A percentile compares a stretch with the other conserved stretches of the same genome.
Conservation (phyloP, 2,797 vertebrate genomes). For the Calcarius lapponicus region DNA sequence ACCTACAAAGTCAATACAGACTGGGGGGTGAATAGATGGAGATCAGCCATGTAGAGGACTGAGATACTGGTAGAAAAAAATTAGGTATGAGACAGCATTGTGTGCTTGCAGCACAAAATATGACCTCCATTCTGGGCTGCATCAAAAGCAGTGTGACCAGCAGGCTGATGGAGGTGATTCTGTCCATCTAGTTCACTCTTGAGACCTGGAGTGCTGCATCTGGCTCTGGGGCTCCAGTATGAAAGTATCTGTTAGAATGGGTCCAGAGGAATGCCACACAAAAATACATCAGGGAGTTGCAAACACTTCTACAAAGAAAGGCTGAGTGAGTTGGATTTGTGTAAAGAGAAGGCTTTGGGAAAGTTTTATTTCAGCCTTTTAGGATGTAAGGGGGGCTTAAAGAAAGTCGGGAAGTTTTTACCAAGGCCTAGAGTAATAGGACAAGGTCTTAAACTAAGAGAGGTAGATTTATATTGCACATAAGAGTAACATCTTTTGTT, state of each 20-base stretch:
- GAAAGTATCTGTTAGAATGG: background rate
- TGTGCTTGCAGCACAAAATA: background rate
- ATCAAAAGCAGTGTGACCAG: background rate
- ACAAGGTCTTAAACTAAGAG: background rate
- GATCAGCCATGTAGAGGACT: background rate
- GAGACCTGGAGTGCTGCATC: background rate
- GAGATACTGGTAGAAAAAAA: background rate
- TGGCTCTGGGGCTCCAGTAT: background rate
- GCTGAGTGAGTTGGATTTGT: rapidly evolving
- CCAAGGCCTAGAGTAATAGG: background rate
- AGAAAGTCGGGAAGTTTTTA: background rate
- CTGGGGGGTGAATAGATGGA: background rate
- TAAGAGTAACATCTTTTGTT: background rate
- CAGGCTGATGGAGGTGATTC: background rate
- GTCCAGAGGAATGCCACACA: background rate
- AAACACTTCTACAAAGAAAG: background rate
- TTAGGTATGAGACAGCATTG: no score
- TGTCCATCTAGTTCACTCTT: background rate
- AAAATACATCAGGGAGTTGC: background rate
- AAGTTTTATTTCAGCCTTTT: background rate
- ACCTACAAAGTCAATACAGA: background rate
- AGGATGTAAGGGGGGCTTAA: background rate
- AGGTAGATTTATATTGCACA: background rate
- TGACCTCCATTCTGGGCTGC: background rate
- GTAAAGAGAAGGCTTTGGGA: background rate